Conservation (phyloP, 2,113 vertebrate species). For the Artemisiospiza belli region DNA sequence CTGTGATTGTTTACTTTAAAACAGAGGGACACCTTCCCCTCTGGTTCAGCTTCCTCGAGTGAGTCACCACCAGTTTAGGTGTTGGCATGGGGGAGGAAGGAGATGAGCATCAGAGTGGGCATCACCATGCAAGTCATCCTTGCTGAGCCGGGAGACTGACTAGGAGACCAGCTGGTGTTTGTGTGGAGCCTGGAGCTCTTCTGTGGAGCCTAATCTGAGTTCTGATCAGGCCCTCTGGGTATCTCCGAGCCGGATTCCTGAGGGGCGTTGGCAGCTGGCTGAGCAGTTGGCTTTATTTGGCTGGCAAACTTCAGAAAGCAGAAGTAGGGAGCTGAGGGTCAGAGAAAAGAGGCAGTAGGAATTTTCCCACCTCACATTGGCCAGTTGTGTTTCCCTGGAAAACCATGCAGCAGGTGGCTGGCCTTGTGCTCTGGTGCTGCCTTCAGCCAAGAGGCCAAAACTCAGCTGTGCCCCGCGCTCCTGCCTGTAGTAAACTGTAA, state of each 20-base stretch:
- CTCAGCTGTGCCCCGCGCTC: rapidly evolving
- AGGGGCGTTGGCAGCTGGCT: not conserved
- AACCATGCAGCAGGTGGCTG: rapidly evolving
- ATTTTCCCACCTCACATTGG: not conserved
- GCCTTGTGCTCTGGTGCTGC: not conserved
- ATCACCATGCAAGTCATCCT: rapidly evolving
- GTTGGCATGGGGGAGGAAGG: not conserved
- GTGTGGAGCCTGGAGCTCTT: not conserved
- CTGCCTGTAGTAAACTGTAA: not conserved
- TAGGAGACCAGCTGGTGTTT: not conserved
- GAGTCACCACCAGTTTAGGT: not conserved
- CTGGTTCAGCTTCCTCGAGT: not conserved
- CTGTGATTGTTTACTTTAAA: not conserved
- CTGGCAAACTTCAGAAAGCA: not conserved
- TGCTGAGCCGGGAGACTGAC: not conserved
- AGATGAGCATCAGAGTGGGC: not conserved
- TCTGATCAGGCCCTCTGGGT: not conserved
- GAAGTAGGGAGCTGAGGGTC: not conserved
- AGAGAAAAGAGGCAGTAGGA: not conserved
- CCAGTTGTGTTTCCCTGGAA: not conserved
- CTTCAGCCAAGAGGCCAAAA: not conserved
- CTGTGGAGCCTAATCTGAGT: not conserved
- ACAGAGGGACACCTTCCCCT: not conserved
- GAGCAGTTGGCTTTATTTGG: not conserved
- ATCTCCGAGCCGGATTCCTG: not conserved